phyloP scores from a whole-genome alignment of 2,888 invertebrate species.

The Mesochorus sp. region DNA sequence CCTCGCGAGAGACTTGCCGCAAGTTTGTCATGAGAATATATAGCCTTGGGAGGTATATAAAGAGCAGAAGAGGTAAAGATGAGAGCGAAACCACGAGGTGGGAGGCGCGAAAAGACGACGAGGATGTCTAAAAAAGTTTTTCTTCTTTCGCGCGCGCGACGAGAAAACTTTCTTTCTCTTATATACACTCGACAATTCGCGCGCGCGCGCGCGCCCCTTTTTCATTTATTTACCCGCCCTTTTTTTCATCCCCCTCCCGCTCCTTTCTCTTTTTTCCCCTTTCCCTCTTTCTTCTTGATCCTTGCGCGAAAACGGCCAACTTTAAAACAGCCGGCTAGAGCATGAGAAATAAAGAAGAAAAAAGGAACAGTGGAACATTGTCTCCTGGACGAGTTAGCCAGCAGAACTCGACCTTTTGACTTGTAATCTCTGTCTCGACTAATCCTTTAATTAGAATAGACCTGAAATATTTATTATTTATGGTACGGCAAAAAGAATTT shows the following conservation, averaged over 20 bases:
- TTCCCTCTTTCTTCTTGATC: slow-evolving; percentile 8
- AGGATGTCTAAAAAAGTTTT: slow-evolving; percentile 53
- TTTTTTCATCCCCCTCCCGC: slow-evolving; percentile 23
- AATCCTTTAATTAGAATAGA: not conserved
- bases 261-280: slow-evolving; percentile 3
- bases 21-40: slow-evolving; percentile 43
- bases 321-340: slow-evolving; percentile 54
- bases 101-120: slow-evolving; percentile 41
- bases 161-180: slow-evolving; percentile 58
- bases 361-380: slow-evolving; percentile 55
- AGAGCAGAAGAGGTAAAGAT: slow-evolving; percentile 7
- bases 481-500: slow-evolving; percentile 3
- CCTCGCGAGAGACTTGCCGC: not conserved
- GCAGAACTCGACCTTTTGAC: slow-evolving; percentile 44
- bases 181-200: slow-evolving; percentile 35
- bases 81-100: slow-evolving; percentile 55
- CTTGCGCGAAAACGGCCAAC: slow-evolving; percentile 42
- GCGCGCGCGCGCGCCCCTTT: slow-evolving; percentile 33
- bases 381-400: slow-evolving; percentile 46
- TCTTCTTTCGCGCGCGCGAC: slow-evolving; percentile 43
- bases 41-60: slow-evolving; percentile 4
- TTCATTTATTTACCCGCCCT: slow-evolving; percentile 59
- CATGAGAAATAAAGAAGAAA: slow-evolving; percentile 26
- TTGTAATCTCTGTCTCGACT: slow-evolving; percentile 24
- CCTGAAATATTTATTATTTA: slow-evolving; percentile 30